Base-by-base conservation (phyloP, 1,140 invertebrate genomes). In the Trachymyrmex cornetzi region DNA sequence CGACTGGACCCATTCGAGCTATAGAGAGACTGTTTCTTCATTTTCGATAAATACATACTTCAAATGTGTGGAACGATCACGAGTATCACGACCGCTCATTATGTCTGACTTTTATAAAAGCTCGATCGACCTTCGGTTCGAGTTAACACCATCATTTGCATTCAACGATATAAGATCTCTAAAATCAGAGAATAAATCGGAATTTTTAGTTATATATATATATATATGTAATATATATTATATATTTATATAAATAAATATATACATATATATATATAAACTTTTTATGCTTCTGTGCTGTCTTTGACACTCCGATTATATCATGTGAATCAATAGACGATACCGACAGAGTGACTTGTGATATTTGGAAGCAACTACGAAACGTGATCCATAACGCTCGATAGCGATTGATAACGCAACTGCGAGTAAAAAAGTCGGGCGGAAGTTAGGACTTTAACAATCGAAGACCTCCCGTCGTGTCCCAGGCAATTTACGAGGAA, bases 11-110 rank as follows among this genome's bases (percentile, higher is more conserved):
- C 89, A 59, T 57, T 89, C 85, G 11, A n/a, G 22, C 71, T 57
- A 69, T 1, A 69, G 38, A 48, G 67, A 24, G 72, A 27, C 77
- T 89, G 74, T 77, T 71, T 63, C 77, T 82, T 87, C 57, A 75
- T 88, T 89, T 90, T 90, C 86, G 69, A 90, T 88, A 90, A 86
- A 63, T 30, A 61, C 77, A 90, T 82, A 64, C 53, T 75, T 66
- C 82, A 14, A 74, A n/a, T 50, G 80, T 27, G 53, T 38, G 57
- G 34, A 44, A 64, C 55, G 50, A 81, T 69, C 66, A 66, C 48
- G 66, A 53, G 53, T 30, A 81, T 69, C 64, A 50, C 27, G 66
- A 53, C 67, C 48, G 63, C 22, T 80, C 59, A 24, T 75, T 77
- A 67, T 67, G 27, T 77, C 27, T 53, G 63, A 79, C 34, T 80